phyloP scores from a whole-genome alignment of 2,888 invertebrate species.

The Lasioglossum zephyrum region DNA sequence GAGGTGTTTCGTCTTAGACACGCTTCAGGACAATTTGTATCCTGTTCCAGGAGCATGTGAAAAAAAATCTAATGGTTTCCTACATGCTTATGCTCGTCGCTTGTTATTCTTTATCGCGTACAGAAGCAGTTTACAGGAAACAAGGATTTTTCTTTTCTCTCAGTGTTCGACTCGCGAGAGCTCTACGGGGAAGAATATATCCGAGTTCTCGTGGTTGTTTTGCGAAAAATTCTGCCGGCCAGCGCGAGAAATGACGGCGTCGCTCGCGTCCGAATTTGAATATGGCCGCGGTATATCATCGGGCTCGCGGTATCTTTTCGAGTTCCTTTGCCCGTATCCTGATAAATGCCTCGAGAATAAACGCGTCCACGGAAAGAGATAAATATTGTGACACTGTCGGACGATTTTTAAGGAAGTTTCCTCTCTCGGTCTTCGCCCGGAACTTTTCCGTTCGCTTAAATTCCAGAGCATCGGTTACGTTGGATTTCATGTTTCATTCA shows the following conservation, averaged over 20 bases:
- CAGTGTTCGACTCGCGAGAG: constrained; percentile 26
- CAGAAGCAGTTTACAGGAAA: neutral
- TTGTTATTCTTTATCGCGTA: neutral
- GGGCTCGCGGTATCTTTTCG: constrained; percentile 12
- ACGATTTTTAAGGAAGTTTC: neutral
- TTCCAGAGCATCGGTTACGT: neutral
- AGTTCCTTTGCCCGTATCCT: constrained; percentile 16
- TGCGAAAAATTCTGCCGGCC: constrained; percentile 43
- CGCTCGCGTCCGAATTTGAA: constrained; percentile 53
- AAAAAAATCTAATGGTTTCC: neutral
- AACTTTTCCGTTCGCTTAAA: neutral
- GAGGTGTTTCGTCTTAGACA: no score
- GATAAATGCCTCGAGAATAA: constrained; percentile 17
- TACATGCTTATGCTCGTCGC: neutral
- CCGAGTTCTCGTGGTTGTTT: constrained; percentile 39
- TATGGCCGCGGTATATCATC: constrained; percentile 30
- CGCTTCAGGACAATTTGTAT: neutral
- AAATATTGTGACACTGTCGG: neutral
- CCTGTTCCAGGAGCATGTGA: neutral
- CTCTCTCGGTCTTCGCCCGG: neutral
- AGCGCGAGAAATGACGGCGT: constrained; percentile 33
- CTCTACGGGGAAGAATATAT: constrained; percentile 56
- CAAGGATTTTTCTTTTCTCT: neutral
- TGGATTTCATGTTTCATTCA: neutral
- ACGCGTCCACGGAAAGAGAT: neutral